A percentile compares a stretch with the other conserved stretches of the same genome.
These are phyloP conservation scores for Fringilla coelebs DNA, from an alignment of 2,797 vertebrate species.

Conservation along the genomic window DNA sequence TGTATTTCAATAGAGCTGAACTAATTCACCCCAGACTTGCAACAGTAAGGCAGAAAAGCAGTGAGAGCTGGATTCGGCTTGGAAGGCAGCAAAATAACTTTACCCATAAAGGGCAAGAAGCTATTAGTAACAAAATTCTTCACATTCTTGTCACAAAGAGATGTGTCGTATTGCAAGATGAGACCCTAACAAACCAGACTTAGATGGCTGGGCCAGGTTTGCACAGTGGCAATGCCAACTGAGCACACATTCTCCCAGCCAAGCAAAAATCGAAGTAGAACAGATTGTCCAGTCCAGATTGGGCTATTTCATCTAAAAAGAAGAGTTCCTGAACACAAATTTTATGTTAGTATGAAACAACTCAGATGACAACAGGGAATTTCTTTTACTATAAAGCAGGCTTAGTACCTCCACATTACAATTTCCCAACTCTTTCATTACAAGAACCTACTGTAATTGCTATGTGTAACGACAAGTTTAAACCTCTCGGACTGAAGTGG, in stretches of 20 bases:
- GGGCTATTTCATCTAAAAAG: constrained; percentile 19
- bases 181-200: constrained; percentile 8
- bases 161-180: background rate
- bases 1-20: background rate
- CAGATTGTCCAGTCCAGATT: background rate
- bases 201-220: constrained; percentile 11
- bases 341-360: background rate
- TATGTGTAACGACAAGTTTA: background rate
- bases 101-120: constrained; percentile 15
- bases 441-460: constrained; percentile 8
- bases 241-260: background rate
- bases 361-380: background rate
- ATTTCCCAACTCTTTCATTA: constrained; percentile 23
- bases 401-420: background rate
- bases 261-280: background rate
- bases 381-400: background rate
- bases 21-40: background rate
- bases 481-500: background rate
- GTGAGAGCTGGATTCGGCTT: background rate
- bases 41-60: background rate
- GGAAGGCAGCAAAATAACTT: constrained; percentile 30
- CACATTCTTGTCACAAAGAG: constrained; percentile 24
- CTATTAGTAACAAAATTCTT: constrained; percentile 48
- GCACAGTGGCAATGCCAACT: background rate
- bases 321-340: background rate